These are phyloP conservation scores for Rhogogaster chlorosoma DNA, from an alignment of 2,888 invertebrate species.

Conservation along the genomic window DNA sequence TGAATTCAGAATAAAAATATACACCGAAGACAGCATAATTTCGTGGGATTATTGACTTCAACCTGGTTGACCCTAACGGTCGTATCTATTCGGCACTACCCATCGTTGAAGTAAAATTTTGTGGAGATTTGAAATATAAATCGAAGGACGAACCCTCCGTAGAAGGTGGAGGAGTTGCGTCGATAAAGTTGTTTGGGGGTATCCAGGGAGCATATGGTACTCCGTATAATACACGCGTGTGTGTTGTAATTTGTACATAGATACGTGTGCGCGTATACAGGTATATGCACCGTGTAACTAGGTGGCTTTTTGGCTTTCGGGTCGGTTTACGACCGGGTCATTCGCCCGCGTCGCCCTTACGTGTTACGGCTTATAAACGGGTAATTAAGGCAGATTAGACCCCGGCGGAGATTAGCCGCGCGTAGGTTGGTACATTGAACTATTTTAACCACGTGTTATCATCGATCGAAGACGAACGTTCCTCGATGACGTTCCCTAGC, in stretches of 20 bases:
- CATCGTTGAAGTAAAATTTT: neutral
- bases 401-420: slow-evolving; percentile 39
- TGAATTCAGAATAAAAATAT: neutral
- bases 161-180: neutral
- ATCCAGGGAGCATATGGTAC: neutral
- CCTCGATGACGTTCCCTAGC: neutral
- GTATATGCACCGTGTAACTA: slow-evolving; percentile 20
- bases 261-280: neutral
- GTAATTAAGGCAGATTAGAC: slow-evolving; percentile 49
- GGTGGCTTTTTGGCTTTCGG: slow-evolving; percentile 40
- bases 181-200: slow-evolving; percentile 15
- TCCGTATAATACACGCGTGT: neutral
- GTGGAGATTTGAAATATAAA: neutral
- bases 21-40: neutral
- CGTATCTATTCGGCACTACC: neutral
- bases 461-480: slow-evolving; percentile 31
- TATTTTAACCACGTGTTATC: slow-evolving; percentile 47
- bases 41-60: neutral
- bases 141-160: neutral
- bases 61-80: no score
- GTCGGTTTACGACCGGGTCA: slow-evolving; percentile 43
- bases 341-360: slow-evolving; percentile 36
- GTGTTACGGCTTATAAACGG: slow-evolving; percentile 48
- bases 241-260: slow-evolving; percentile 7
- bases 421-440: slow-evolving; percentile 17